phyloP scores from a whole-genome alignment of 2,113 vertebrate species.

The Sebastes schlegelii region DNA sequence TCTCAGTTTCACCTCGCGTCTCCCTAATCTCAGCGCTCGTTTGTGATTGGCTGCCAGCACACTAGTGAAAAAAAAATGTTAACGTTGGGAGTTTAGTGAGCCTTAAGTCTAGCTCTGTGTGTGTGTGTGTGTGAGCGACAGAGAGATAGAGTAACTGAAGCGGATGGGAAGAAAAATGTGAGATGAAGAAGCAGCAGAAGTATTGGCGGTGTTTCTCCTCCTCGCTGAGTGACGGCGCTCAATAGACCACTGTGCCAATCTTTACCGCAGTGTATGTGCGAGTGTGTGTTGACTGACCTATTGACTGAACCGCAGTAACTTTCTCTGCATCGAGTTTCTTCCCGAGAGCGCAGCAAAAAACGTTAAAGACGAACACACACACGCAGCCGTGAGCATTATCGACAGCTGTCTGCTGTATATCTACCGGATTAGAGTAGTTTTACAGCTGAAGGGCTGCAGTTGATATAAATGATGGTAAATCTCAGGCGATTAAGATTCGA shows the following conservation, averaged over 20 bases:
- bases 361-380: not conserved
- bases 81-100: conserved; percentile 72
- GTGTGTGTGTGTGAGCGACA: not conserved
- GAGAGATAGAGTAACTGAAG: conserved; percentile 5
- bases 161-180: not conserved
- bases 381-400: conserved; percentile 17
- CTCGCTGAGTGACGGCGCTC: conserved; percentile 48
- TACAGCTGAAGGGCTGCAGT: not conserved
- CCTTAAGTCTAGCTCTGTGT: conserved; percentile 53
- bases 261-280: conserved; percentile 25
- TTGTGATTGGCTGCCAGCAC: conserved; percentile 74
- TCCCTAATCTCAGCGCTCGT: conserved; percentile 77
- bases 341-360: conserved; percentile 26
- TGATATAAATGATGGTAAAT: not conserved
- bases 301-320: conserved; percentile 52
- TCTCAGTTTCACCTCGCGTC: conserved; percentile 81
- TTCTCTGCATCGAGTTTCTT: conserved; percentile 50
- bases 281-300: conserved; percentile 48
- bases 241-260: conserved; percentile 34
- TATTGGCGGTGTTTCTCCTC: conserved; percentile 18
- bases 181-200: not conserved
- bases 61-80: conserved; percentile 76
- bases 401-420: conserved; percentile 1
- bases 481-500: not conserved
- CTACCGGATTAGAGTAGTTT: not conserved